Percentiles rank a stretch among this genome's conserved stretches.
Conservation (phyloP, 2,797 vertebrate genomes). For the Danio jaintianensis region DNA sequence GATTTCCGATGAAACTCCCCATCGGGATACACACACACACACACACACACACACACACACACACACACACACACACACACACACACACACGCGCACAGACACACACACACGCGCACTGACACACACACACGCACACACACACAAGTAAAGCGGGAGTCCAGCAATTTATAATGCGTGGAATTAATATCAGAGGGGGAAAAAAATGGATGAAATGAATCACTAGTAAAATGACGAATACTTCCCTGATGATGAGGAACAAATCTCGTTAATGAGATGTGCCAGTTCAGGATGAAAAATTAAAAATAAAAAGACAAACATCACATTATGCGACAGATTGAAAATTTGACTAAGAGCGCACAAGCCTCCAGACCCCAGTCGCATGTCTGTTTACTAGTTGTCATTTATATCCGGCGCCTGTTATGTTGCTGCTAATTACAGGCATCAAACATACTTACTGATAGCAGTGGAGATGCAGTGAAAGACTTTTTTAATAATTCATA, state of each 20-base stretch:
- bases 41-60: too few relatives aligned
- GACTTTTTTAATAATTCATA: constrained; percentile 35
- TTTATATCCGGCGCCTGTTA: constrained; percentile 16
- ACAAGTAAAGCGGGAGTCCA: constrained; percentile 39
- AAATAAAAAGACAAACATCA: constrained; percentile 14
- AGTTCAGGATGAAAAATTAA: not conserved
- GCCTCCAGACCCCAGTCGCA: not conserved
- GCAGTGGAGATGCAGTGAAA: not conserved
- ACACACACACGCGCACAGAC: too few relatives aligned
- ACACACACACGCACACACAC: too few relatives aligned
- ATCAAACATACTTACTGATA: constrained; percentile 33
- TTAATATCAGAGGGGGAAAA: constrained; percentile 31
- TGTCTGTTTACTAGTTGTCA: constrained; percentile 22
- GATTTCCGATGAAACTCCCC: constrained; percentile 43
- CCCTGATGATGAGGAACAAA: constrained; percentile 48
- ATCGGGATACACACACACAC: not conserved
- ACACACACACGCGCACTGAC: too few relatives aligned
- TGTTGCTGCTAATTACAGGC: constrained; percentile 25
- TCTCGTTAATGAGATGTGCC: constrained; percentile 53
- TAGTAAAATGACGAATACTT: constrained; percentile 54
- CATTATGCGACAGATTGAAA: constrained; percentile 49
- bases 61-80: too few relatives aligned
- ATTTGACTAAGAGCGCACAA: constrained; percentile 17
- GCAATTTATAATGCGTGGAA: constrained; percentile 57
- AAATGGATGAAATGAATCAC: constrained; percentile 46